Evolutionary conservation across 2,888 invertebrate species (phyloP).

Genomic region (Drosophila leonis): DNA sequence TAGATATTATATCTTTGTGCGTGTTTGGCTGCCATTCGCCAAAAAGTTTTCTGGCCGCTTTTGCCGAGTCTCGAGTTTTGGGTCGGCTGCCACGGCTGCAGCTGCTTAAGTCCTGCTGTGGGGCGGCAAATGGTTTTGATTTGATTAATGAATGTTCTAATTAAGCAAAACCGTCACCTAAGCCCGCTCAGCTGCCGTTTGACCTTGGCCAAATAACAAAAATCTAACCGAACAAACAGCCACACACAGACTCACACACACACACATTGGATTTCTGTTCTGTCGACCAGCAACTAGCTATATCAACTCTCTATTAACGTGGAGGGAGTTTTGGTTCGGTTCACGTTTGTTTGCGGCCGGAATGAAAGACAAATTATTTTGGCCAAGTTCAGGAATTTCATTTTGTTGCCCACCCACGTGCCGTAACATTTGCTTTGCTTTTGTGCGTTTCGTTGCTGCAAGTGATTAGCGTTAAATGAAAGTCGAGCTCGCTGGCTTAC

Average conservation of each 20-base stretch:
- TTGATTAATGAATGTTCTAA: constrained; percentile 84
- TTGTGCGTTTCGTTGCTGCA: constrained; percentile 67
- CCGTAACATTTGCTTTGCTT: constrained; percentile 18
- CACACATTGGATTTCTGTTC: background rate
- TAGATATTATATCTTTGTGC: constrained; percentile 61
- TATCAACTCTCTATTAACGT: constrained; percentile 12
- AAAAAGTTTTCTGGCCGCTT: constrained; percentile 70
- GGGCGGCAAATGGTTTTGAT: constrained; percentile 84
- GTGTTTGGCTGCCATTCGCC: constrained; percentile 75
- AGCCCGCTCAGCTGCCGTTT: constrained; percentile 69
- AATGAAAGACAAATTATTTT: constrained; percentile 77
- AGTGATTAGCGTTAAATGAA: constrained; percentile 80
- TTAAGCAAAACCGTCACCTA: constrained; percentile 83
- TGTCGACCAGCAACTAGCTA: background rate
- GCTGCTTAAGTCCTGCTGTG: constrained; percentile 42
- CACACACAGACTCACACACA: background rate
- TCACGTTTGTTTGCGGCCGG: constrained; percentile 42
- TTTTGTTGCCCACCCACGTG: constrained; percentile 24
- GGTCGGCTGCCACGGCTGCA: constrained; percentile 35
- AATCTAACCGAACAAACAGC: constrained; percentile 31
- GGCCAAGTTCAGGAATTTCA: constrained; percentile 56
- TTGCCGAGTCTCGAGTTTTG: constrained; percentile 36
- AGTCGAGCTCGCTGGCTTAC: constrained; percentile 33
- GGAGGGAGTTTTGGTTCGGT: constrained; percentile 12
- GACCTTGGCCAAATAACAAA: constrained; percentile 77